Evolutionary conservation across 2,888 invertebrate genomes (phyloP), one percentile per base, ranked within the genome.

Genomic region (Mythimna ferrago): DNA sequence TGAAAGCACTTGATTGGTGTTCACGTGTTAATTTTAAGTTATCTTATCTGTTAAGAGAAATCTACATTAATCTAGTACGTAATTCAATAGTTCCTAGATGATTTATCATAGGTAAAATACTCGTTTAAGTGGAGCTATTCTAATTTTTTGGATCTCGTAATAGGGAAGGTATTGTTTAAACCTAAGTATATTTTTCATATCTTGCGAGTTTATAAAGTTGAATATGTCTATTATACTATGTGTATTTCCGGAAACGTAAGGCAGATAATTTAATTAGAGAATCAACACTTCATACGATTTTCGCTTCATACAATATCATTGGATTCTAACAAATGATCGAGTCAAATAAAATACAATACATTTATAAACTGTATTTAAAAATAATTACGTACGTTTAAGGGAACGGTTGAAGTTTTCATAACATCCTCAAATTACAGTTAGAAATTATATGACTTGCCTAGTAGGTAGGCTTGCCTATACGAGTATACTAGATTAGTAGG

Each of bases 41-140:
- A 76, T 76, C 56, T 56, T 73, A 76, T 76, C 56, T 56, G 56
- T 32, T 72, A 58, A 58, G 57, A 19, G 32, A 35, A 32, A 58
- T 4, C 26, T 19, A 56, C n/a, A 56, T 11, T 65, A 38, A 68
- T 76, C 56, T 41, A 56, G 9, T 48, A 35, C 6, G 35, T 38
- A 41, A 60, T 41, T 21, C 73, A 9, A 32, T 11, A 76, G 26
- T 35, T 56, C n/a, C 48, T 76, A 48, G 51, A 32, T 21, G 19
- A 14, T 76, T 32, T 48, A 73, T 76, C 35, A 16, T 51, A 6
- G 14, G 57, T 38, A 35, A 44, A 75, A 56, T 76, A 56, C 16
- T 48, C 16, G 16, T 67, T 38, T 21, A n/a, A 38, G n/a, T 26
- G 41, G 4, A 62, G 62, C 32, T 73, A 14, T 44, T 48, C 21